Conservation (phyloP, 1,140 invertebrate genomes). For the Nymphalis io region DNA sequence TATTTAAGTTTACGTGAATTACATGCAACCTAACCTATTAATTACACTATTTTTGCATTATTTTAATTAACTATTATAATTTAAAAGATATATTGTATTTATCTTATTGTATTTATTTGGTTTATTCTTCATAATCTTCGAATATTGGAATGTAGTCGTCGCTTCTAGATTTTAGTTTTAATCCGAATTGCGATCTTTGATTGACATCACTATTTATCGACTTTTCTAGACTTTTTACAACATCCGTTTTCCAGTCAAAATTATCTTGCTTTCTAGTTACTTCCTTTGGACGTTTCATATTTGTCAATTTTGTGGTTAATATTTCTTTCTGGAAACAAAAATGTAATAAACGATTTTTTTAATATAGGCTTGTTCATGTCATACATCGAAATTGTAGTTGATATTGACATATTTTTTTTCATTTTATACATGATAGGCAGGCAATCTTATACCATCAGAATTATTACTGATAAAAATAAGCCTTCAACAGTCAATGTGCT, state of each 20-base stretch:
- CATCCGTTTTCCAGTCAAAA: conserved; percentile 49
- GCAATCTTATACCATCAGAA: too few relatives aligned
- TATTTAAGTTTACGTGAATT: too few relatives aligned
- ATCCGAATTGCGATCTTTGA: conserved; percentile 59
- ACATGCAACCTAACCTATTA: too few relatives aligned
- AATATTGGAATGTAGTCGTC: conserved; percentile 67
- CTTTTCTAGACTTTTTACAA: conserved; percentile 48
- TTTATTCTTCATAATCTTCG: conserved; percentile 59
- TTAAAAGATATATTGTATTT: conserved; percentile 4
- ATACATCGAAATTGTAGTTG: too few relatives aligned
- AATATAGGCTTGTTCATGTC: too few relatives aligned
- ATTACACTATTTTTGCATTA: background rate
- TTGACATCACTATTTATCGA: conserved; percentile 47
- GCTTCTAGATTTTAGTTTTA: conserved; percentile 62
- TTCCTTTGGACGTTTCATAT: conserved; percentile 44
- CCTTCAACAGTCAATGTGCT: too few relatives aligned
- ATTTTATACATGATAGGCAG: too few relatives aligned
- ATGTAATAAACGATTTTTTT: too few relatives aligned
- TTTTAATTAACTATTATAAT: background rate
- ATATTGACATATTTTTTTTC: too few relatives aligned
- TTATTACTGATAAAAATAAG: too few relatives aligned
- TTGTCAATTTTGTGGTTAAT: conserved; percentile 56
- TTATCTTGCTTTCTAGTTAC: conserved; percentile 47
- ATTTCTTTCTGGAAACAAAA: conserved; percentile 57
- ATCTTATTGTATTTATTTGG: conserved; percentile 8